Base-by-base conservation (phyloP, 2,888 invertebrate species). In the Leptopilina syphax region DNA sequence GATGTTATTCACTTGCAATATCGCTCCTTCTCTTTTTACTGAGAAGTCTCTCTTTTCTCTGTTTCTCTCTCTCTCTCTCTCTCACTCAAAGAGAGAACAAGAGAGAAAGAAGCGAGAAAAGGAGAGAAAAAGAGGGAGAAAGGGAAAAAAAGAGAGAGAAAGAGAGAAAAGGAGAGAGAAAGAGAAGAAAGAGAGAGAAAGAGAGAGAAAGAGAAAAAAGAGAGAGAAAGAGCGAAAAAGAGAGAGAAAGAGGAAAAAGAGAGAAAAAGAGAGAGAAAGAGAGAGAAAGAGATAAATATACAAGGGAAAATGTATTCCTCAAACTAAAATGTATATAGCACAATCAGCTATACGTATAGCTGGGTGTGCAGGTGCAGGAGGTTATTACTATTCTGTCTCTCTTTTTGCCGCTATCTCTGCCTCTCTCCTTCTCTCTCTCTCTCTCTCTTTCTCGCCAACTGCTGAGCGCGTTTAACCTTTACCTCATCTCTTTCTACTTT, bases 401-500 rank as follows among this genome's bases (percentile, higher is more conserved):
- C 27, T 76, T 76, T 54, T 76, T 18, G 68, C 77, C 63, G 63
- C 77, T 76, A 54, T 63, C 2, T 63, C 63, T 63, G 41, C 77
- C 67, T 79, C 77, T 50, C 50, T 66, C 80, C 63, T 76, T 18
- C 63, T 76, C 63, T 24, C 77, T 76, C 41, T 63, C 2, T 24
- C 63, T 24, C 24, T 73, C 67, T 79, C 77, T 50, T 41, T 66
- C 80, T 44, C 44, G 6, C 77, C 60, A 79, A 81, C 82, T 84
- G 83, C 86, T 86, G 85, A 85, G 84, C 86, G 84, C 85, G 82
- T 85, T 88, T 88, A 86, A 88, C 87, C 87, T 88, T 88, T 88
- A 83, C 57, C 54, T 73, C 54, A 44, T 73, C 54, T 63, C 63
- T 63, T 24, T 50, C 50, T 50, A 3, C 10, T 12, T 50, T 12